Evolutionary conservation across 2,888 invertebrate species (phyloP), one percentile per base, ranked within the genome.

Genomic region (Hymenopus coronatus): DNA sequence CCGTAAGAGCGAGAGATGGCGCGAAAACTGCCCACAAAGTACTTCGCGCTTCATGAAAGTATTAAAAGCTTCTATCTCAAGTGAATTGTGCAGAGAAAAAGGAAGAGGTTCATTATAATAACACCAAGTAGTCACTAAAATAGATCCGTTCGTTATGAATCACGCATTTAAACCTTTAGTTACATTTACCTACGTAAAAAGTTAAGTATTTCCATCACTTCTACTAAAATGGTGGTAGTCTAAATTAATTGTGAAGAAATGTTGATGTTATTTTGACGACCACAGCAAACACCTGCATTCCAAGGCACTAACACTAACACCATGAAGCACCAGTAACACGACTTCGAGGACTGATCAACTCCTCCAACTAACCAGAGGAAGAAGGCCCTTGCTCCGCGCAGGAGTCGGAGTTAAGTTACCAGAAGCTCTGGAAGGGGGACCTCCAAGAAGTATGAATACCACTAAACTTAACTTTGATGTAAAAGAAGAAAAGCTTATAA

Each of bases 401-500:
- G 87, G 82, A 87, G 87, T 87, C 12, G 82, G 82, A 70, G 54
- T 70, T 84, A 84, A 89, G 90, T 90, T 89, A 90, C 87, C 90
- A 88, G 90, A 88, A 88, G 90, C 87, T 83, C 83, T 83, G 82
- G 86, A 84, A 33, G 87, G 87, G 86, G 87, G 87, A 87, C 27
- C 83, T 84, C 83, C 40, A 87, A 87, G 87, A 87, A 87, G 87
- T 87, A 87, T 87, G 87, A 87, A 87, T 87, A 82, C 82, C 82
- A 87, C 87, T 87, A 87, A 89, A 89, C 89, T 90, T 88, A 40
- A 90, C 88, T 90, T 90, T 90, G 90, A 90, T 90, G 88, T 90
- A 90, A 90, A 87, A 82, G 87, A 87, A 90, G 90, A 89, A 90
- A 90, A 90, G 90, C 88, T 87, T 88, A 88, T 88, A 90, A 88